Evolutionary conservation across 2,797 vertebrate genomes (phyloP).

Genomic region (Lacerta viridis): DNA sequence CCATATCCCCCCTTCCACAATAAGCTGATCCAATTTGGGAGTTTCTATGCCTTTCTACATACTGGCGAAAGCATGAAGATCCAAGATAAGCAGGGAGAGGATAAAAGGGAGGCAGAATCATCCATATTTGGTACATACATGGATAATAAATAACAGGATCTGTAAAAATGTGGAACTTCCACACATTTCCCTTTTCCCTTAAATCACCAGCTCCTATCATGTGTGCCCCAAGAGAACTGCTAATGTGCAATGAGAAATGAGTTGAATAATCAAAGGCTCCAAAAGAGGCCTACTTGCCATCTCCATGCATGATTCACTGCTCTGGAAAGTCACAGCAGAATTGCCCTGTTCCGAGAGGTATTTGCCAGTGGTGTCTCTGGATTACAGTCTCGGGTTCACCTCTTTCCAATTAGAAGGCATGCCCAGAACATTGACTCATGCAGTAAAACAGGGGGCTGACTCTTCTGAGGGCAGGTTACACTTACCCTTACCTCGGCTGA

Average conservation of each 20-base stretch:
- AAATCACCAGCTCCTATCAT: slow-evolving; percentile 12
- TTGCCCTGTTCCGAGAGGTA: neutral
- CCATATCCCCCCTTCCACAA: neutral
- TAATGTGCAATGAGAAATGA: neutral
- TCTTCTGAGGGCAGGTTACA: neutral
- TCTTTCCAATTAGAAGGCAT: neutral
- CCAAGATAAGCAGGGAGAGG: neutral
- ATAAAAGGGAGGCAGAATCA: neutral
- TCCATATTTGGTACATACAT: neutral
- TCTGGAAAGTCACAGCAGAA: neutral
- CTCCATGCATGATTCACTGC: neutral
- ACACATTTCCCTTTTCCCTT: neutral
- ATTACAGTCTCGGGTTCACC: neutral
- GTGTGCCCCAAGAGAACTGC: neutral
- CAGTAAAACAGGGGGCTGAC: neutral
- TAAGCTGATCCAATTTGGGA: neutral
- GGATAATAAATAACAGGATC: neutral
- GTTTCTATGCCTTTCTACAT: neutral
- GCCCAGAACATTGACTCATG: neutral
- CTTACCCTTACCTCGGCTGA: neutral
- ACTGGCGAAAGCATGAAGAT: accelerated
- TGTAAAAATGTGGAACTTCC: neutral
- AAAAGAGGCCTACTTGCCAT: no score
- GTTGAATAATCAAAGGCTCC: neutral
- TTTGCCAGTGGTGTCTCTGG: neutral